phyloP scores from a whole-genome alignment of 1,140 invertebrate genomes.

The Cherax destructor region DNA sequence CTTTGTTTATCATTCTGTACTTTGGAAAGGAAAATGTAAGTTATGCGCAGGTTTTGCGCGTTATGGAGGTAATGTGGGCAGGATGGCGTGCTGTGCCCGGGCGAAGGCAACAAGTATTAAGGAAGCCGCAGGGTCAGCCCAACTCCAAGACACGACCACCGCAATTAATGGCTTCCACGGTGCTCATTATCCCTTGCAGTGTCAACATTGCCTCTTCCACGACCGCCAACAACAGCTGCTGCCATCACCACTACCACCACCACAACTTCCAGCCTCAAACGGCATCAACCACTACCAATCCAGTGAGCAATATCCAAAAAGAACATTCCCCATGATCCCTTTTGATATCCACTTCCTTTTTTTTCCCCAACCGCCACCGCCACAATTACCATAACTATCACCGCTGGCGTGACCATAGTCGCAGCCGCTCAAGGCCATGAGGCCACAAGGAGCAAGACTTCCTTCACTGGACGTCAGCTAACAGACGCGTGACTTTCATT shows the following conservation, averaged over 20 bases:
- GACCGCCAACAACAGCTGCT: background rate
- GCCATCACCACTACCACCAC: too few species aligned
- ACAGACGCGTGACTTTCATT: constrained; percentile 2
- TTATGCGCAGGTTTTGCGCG: too few species aligned
- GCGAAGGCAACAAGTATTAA: too few species aligned
- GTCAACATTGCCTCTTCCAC: background rate
- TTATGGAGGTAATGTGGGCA: too few species aligned
- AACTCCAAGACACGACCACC: background rate
- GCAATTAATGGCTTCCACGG: background rate
- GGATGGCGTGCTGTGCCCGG: too few species aligned
- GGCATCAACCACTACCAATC: background rate
- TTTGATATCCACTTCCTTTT: too few species aligned
- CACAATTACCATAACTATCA: background rate
- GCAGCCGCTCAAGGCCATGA: too few species aligned
- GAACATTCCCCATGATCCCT: background rate
- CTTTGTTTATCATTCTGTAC: too few species aligned
- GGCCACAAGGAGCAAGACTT: background rate
- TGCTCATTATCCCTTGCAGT: background rate
- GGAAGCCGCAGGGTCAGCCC: too few species aligned
- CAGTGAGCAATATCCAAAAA: background rate
- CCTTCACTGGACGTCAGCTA: background rate
- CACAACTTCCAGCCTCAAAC: background rate
- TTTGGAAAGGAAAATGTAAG: too few species aligned
- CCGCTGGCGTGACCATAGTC: background rate
- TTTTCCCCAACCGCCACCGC: background rate